Evolutionary conservation across 2,797 vertebrate genomes (phyloP).

Genomic region (Liasis olivaceus): DNA sequence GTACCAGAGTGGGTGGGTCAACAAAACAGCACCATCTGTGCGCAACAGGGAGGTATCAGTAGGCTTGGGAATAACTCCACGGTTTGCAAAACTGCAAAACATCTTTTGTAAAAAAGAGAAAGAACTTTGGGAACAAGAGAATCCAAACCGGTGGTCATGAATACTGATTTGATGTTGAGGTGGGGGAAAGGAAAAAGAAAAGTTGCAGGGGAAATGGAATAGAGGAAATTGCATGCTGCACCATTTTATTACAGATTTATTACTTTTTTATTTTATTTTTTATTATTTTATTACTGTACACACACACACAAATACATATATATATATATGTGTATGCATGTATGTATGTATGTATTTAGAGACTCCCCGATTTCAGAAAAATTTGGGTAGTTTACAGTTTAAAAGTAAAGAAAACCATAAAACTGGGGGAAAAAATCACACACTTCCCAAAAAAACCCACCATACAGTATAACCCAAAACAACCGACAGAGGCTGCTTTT

Average conservation of each 20-base stretch:
- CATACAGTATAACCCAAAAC: neutral
- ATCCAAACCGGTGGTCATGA: neutral
- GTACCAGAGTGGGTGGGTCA: neutral
- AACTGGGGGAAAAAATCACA: neutral
- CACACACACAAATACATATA: neutral
- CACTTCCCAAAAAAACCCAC: fast-evolving
- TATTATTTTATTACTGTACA: neutral
- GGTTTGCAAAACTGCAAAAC: neutral
- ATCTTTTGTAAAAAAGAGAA: neutral
- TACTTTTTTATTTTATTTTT: no score
- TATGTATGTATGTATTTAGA: neutral
- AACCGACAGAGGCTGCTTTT: neutral
- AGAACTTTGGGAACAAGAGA: neutral
- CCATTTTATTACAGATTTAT: neutral
- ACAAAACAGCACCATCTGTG: neutral
- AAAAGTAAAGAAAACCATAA: neutral
- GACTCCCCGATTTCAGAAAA: neutral
- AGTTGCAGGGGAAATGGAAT: neutral
- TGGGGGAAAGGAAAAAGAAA: neutral
- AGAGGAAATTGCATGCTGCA: neutral
- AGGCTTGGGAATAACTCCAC: neutral
- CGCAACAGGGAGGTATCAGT: neutral
- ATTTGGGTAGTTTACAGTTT: neutral
- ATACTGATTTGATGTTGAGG: neutral
- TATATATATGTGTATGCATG: no score